Evolutionary conservation across 2,797 vertebrate species (phyloP), one percentile per base, ranked within the genome.

Genomic region (Acanthornis magna): DNA sequence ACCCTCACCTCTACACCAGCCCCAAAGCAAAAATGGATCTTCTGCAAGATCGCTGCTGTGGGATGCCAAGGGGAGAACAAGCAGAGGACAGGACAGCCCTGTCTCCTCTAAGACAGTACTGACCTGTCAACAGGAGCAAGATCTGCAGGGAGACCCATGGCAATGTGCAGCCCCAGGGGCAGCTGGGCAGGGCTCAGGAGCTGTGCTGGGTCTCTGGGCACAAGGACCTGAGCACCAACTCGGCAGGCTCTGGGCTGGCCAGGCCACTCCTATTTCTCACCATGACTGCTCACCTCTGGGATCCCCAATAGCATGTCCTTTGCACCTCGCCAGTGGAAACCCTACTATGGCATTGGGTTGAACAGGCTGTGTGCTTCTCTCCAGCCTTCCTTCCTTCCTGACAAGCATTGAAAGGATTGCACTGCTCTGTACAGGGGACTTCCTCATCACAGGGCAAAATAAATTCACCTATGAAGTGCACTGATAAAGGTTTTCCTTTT

Each of bases 111-210:
- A 38, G 38, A 38, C 38, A 38, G 38, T 38, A 38, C 12, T 38
- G 38, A 38, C 38, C 38, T 38, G 38, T 38, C 7, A 26, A 18
- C 0, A 47, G 21, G 26, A 32, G 25, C 50, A 77, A 47, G 42
- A 63, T 36, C 27, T 32, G 10, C 5, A 4, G 32, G 29, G 15
- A 82, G 23, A 7, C 12, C 30, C 40, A 2, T 1, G 32, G 6
- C 11, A 2, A 45, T 0, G 6, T 2, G 9, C 30, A 67, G 62
- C 72, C 21, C 10, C 5, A 5, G n/a, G 0, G 5, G 8, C 5
- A 6, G 57, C 48, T 45, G n/a, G 22, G 15, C 18, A 48, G 42
- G 42, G 43, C 34, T 34, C 11, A 6, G 2, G 26, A 0, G 10
- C 48, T 20, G 22, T 0, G 9, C 5, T 9, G 50, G 30, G 27